Evolutionary conservation across 1,140 invertebrate species (phyloP).

Genomic region (Hylyphantes graminicola): DNA sequence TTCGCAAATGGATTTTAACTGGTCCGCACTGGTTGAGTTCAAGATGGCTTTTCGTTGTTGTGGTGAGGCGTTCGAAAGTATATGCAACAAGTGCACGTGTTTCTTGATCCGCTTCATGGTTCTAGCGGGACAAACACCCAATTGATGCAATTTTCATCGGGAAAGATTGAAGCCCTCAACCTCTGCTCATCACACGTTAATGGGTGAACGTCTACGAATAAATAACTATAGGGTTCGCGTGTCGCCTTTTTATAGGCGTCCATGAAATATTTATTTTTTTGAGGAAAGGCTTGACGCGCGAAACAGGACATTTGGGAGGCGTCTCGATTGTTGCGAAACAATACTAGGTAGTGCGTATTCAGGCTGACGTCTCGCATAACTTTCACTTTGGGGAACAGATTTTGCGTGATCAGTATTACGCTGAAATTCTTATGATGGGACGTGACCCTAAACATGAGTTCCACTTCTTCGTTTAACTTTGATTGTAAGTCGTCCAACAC

Average conservation of each 20-base stretch:
- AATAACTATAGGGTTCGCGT: background rate
- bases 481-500: background rate
- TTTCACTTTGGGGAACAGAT: background rate
- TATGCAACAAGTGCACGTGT: background rate
- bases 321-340: background rate
- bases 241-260: background rate
- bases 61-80: background rate
- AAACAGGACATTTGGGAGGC: background rate
- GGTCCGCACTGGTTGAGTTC: background rate
- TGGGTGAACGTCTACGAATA: background rate
- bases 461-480: background rate
- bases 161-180: background rate
- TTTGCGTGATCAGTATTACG: background rate
- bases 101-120: background rate
- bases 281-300: background rate
- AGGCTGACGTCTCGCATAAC: background rate
- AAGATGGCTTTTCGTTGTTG: background rate
- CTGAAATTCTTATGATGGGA: slow-evolving; percentile 1
- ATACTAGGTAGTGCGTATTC: background rate
- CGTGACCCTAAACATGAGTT: background rate
- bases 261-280: background rate
- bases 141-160: background rate
- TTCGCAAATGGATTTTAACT: background rate
- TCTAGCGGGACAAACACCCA: background rate
- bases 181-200: background rate